These are phyloP conservation scores for Halichoerus grypus DNA, from an alignment of 2,113 vertebrate genomes.

Conservation along the genomic window DNA sequence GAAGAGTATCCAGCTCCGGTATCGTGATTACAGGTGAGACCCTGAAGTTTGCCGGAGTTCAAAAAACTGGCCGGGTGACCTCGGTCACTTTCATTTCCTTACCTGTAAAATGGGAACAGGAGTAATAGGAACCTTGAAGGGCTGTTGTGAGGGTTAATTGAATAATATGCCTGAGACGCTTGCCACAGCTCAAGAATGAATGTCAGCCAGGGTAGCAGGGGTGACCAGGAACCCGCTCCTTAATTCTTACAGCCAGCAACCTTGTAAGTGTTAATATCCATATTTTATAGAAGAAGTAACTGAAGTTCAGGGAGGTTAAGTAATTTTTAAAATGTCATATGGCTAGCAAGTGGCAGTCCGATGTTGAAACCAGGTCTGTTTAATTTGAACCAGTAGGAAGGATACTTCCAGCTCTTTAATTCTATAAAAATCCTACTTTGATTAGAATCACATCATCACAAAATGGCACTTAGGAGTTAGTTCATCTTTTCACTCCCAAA, in stretches of 20 bases:
- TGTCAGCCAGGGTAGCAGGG: neutral
- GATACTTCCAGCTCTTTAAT: slow-evolving; percentile 43
- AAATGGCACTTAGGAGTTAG: slow-evolving; percentile 10
- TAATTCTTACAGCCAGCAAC: neutral
- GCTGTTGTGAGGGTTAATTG: neutral
- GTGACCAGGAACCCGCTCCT: neutral
- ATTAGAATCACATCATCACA: slow-evolving; percentile 44
- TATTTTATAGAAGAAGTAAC: slow-evolving; percentile 30
- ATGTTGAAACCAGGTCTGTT: slow-evolving; percentile 46
- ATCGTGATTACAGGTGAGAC: neutral
- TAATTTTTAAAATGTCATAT: slow-evolving; percentile 48
- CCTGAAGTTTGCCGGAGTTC: neutral
- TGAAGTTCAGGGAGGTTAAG: slow-evolving; percentile 34
- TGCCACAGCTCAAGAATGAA: neutral
- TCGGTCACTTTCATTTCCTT: slow-evolving; percentile 9
- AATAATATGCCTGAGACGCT: neutral
- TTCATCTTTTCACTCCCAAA: slow-evolving; percentile 8
- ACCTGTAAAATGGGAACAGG: slow-evolving; percentile 33
- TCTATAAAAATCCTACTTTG: slow-evolving; percentile 43
- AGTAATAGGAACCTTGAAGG: neutral
- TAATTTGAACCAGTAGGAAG: slow-evolving; percentile 60
- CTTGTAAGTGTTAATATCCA: neutral
- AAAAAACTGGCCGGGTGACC: neutral
- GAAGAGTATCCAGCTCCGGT: neutral
- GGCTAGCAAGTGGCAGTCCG: neutral